Percentiles rank a stretch among this genome's conserved stretches.
phyloP scores from a whole-genome alignment of 2,113 vertebrate genomes.

The Calonectris borealis region DNA sequence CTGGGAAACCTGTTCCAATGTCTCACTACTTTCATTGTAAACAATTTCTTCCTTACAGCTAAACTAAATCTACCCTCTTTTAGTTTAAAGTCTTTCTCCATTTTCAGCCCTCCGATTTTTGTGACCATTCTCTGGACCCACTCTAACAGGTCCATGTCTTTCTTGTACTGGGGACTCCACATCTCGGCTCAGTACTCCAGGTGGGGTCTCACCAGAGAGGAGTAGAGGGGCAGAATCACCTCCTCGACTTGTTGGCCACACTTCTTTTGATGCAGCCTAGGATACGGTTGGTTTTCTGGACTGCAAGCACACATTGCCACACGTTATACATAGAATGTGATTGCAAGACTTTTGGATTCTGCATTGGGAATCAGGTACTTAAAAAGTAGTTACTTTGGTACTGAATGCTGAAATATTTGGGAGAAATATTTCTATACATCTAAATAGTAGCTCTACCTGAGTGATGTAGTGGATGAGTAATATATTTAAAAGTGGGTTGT shows the following conservation, averaged over 20 bases:
- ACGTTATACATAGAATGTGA: neutral
- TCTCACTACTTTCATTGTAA: too few species aligned
- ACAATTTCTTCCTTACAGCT: too few species aligned
- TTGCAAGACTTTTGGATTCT: neutral
- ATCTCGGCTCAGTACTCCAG: neutral
- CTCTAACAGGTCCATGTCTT: neutral
- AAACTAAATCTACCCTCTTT: too few species aligned
- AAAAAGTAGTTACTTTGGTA: neutral
- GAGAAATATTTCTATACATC: neutral
- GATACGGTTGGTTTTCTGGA: neutral
- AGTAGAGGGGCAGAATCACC: neutral
- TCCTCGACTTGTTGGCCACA: fast-evolving
- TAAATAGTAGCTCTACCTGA: neutral
- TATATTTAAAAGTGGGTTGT: neutral
- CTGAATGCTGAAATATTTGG: neutral
- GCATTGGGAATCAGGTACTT: neutral
- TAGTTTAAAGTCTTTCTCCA: neutral
- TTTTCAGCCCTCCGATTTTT: neutral
- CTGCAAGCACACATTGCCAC: neutral
- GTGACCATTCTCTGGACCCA: neutral
- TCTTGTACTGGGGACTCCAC: neutral
- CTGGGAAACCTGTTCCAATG: too few species aligned
- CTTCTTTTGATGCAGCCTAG: neutral
- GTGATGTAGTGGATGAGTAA: neutral
- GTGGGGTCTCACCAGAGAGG: fast-evolving